phyloP scores from a whole-genome alignment of 2,888 invertebrate genomes.

The Cerceris rybyensis region DNA sequence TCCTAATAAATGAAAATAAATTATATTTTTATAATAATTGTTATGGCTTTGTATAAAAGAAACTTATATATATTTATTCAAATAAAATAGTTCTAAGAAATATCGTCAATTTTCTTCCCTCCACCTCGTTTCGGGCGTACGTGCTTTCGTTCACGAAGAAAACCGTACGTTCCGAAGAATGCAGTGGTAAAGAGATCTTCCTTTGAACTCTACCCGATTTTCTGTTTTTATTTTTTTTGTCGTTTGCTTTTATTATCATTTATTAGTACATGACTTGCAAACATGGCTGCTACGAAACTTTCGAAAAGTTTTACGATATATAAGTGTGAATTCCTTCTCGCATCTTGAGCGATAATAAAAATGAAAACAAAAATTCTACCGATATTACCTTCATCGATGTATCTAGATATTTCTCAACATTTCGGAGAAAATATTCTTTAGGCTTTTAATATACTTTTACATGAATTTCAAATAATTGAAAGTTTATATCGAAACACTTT shows the following conservation, averaged over 20 bases:
- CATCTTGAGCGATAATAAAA: background rate
- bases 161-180: slow-evolving; percentile 26
- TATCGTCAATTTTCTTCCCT: background rate
- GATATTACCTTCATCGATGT: background rate
- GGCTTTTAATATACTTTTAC: background rate
- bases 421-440: background rate
- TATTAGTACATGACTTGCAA: background rate
- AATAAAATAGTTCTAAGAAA: background rate
- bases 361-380: background rate
- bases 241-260: background rate
- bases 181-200: slow-evolving; percentile 14
- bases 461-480: background rate
- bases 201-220: slow-evolving; percentile 16
- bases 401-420: background rate
- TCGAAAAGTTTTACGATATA: no score
- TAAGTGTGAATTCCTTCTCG: no score
- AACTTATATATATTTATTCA: no score
- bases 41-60: no score
- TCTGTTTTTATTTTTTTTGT: background rate
- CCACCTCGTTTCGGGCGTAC: background rate
- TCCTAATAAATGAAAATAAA: no score
- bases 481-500: no score
- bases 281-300: no score
- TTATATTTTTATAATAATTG: no score
- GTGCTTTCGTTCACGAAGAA: slow-evolving; percentile 12